Evolutionary conservation across 2,797 vertebrate genomes (phyloP), one percentile per base, ranked within the genome.

Genomic region (Aulostomus chinensis): DNA sequence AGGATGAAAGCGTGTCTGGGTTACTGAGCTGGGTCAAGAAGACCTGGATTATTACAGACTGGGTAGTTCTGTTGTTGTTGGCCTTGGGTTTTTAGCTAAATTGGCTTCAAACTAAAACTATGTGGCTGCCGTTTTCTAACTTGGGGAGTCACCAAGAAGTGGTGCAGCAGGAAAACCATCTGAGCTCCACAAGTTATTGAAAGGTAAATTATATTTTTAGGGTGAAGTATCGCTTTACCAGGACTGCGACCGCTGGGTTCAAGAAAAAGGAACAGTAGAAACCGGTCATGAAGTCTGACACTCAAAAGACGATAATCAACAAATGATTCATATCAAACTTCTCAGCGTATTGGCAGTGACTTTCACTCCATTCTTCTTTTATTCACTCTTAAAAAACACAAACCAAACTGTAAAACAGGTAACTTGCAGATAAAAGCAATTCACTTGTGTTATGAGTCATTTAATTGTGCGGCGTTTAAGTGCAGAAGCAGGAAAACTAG

Each of bases 401-500:
- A 17, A 73, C 59, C 75, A 77, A 65, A 84, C 72, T 54, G 74
- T 9, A 47, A 67, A 57, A 81, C 20, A 16, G 57, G 50, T 35
- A 14, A 72, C 26, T 29, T 25, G 29, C 34, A 66, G 40, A 28
- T 61, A 73, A 55, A 64, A 49, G 10, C 17, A 29, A 12, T 42
- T 63, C 46, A 84, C 83, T 88, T 38, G 60, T 52, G 75, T 82
- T 81, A 78, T 11, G 36, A 81, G 76, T 84, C 86, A 91, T 58
- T 49, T 20, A 26, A 57, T 5, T 57, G 56, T 80, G 69, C 77
- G 78, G 78, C 76, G 76, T n/a, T n/a, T 88, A 91, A 91, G 90
- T 91, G 88, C 89, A 45, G 20, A 81, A 87, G 73, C 59, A 83
- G 58, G 81, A 88, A 78, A 88, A 86, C 73, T 46, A 61, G 71